Conservation (phyloP, 2,888 invertebrate species). For the Pediacus dermestoides region DNA sequence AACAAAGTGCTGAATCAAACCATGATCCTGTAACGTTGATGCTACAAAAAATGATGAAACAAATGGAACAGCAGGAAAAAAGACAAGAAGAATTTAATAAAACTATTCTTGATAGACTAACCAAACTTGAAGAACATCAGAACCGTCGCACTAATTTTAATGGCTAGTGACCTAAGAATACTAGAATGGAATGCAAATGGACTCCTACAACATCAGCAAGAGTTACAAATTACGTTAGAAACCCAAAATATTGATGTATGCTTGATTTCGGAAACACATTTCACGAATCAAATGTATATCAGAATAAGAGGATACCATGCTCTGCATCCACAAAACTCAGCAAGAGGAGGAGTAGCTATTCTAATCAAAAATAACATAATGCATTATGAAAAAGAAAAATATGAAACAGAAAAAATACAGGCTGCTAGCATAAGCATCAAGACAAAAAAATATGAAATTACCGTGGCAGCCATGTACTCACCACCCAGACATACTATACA, state of each 20-base stretch:
- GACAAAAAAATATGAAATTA: not conserved
- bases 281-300: slow-evolving; percentile 16
- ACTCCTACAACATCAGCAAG: slow-evolving; percentile 6
- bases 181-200: slow-evolving; percentile 16
- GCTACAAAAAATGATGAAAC: too few relatives aligned
- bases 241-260: slow-evolving; percentile 15
- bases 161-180: slow-evolving; percentile 4
- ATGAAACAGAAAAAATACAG: slow-evolving; percentile 7
- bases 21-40: too few relatives aligned
- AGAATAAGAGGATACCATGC: slow-evolving; percentile 14
- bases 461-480: slow-evolving; percentile 21
- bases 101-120: too few relatives aligned
- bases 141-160: too few relatives aligned
- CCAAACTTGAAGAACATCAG: too few relatives aligned
- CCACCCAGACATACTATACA: slow-evolving; percentile 27
- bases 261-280: slow-evolving; percentile 22
- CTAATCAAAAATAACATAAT: slow-evolving; percentile 18
- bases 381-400: slow-evolving; percentile 16
- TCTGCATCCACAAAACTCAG: slow-evolving; percentile 16
- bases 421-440: slow-evolving; percentile 6
- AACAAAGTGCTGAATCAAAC: too few relatives aligned
- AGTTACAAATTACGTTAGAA: not conserved
- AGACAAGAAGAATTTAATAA: too few relatives aligned
- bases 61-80: too few relatives aligned
- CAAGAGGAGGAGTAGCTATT: slow-evolving; percentile 17